phyloP scores from a whole-genome alignment of 2,113 vertebrate genomes.

The Hyperoodon ampullatus region DNA sequence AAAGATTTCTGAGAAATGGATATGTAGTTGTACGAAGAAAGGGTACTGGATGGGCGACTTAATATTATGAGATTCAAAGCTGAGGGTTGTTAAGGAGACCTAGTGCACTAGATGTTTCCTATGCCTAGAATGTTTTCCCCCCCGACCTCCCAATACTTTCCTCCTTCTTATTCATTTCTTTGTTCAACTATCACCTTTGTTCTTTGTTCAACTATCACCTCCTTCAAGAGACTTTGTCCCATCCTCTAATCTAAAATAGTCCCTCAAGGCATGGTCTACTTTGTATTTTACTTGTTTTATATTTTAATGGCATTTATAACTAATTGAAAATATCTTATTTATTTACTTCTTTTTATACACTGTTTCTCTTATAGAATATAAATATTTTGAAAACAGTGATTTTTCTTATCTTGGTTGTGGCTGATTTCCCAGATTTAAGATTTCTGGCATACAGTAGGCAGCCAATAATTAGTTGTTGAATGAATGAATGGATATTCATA shows the following conservation, averaged over 20 bases:
- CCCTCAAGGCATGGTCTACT: not conserved
- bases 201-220: not conserved
- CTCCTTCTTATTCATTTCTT: not conserved
- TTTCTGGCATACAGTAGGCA: not conserved
- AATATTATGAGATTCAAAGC: not conserved
- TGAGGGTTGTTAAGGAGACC: not conserved
- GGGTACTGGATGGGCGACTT: rapidly evolving
- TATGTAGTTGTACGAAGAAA: not conserved
- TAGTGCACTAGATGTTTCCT: no score
- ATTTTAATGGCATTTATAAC: not conserved
- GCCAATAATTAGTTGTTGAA: slow-evolving; percentile 5
- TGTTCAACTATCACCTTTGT: not conserved
- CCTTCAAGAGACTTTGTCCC: not conserved
- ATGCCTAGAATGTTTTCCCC: rapidly evolving
- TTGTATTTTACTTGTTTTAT: not conserved
- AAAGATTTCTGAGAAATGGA: not conserved
- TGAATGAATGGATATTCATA: not conserved
- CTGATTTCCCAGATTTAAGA: not conserved
- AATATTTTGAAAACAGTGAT: not conserved
- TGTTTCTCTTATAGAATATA: not conserved
- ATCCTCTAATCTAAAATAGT: not conserved
- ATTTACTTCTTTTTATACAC: not conserved
- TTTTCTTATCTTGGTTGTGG: not conserved
- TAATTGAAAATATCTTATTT: not conserved
- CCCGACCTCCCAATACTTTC: not conserved